phyloP scores from a whole-genome alignment of 2,113 vertebrate species.

The Cebidichthys violaceus region DNA sequence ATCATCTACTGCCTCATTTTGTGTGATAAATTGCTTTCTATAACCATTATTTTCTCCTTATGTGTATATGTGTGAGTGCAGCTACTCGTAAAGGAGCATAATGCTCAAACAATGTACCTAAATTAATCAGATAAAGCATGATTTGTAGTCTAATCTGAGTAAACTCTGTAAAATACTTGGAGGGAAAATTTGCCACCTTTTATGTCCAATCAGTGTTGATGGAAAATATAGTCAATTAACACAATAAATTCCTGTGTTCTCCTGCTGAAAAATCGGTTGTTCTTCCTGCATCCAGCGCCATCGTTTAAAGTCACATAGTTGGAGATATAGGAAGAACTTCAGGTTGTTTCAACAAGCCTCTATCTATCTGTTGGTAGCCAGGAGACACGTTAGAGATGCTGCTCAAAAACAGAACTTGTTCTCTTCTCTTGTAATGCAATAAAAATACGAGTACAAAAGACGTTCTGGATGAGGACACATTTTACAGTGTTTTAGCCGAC shows the following conservation, averaged over 20 bases:
- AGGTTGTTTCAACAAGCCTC: not conserved
- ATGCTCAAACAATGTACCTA: not conserved
- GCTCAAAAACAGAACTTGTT: not conserved
- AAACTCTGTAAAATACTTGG: not conserved
- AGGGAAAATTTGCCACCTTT: no score
- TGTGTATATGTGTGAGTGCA: not conserved
- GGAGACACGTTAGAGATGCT: not conserved
- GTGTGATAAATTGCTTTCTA: not conserved
- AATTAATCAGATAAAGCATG: not conserved
- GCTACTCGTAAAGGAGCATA: not conserved
- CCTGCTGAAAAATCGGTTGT: not conserved
- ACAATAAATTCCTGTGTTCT: not conserved
- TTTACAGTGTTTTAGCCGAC: not conserved
- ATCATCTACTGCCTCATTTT: not conserved
- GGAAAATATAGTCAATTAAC: not conserved
- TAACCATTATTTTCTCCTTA: not conserved
- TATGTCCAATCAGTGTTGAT: not conserved
- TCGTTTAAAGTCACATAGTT: not conserved
- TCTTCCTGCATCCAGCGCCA: not conserved
- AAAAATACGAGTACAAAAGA: not conserved
- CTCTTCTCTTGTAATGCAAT: no score
- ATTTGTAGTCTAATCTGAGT: not conserved
- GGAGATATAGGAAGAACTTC: not conserved
- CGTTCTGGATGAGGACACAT: not conserved
- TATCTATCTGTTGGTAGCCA: not conserved